Evolutionary conservation across 2,797 vertebrate genomes (phyloP).

Genomic region (Chloroceryle amazona): DNA sequence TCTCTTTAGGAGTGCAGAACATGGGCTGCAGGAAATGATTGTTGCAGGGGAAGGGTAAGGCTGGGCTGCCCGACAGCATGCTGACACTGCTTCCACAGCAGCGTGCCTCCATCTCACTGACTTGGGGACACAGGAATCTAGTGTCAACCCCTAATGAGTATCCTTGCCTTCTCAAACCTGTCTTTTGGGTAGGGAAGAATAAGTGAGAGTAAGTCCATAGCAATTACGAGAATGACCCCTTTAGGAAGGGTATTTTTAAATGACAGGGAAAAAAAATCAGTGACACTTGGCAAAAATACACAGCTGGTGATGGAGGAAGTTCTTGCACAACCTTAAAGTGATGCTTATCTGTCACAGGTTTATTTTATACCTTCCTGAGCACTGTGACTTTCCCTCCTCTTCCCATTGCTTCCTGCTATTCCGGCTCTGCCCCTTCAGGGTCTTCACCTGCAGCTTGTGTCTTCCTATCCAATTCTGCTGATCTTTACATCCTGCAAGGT

Average conservation of each 20-base stretch:
- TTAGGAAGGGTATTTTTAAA: background rate
- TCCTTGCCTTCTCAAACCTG: background rate
- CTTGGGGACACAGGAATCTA: fast-evolving
- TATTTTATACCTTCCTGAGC: background rate
- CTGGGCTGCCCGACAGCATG: fast-evolving
- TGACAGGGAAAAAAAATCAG: background rate
- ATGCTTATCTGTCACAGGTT: background rate
- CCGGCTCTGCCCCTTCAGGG: background rate
- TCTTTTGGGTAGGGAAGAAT: background rate
- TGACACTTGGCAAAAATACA: background rate
- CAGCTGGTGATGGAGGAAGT: background rate
- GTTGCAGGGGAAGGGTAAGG: background rate
- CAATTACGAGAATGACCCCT: fast-evolving
- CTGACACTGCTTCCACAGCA: fast-evolving
- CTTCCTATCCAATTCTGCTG: background rate
- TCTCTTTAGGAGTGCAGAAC: background rate
- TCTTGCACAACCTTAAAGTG: background rate
- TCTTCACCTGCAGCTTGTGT: fast-evolving
- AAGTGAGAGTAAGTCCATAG: background rate
- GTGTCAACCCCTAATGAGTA: fast-evolving
- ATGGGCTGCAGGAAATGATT: background rate
- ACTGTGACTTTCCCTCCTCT: background rate
- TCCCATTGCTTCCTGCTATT: background rate
- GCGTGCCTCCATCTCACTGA: fast-evolving
- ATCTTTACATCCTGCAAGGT: background rate